phyloP scores from a whole-genome alignment of 2,113 vertebrate genomes.

The Picathartes gymnocephalus region DNA sequence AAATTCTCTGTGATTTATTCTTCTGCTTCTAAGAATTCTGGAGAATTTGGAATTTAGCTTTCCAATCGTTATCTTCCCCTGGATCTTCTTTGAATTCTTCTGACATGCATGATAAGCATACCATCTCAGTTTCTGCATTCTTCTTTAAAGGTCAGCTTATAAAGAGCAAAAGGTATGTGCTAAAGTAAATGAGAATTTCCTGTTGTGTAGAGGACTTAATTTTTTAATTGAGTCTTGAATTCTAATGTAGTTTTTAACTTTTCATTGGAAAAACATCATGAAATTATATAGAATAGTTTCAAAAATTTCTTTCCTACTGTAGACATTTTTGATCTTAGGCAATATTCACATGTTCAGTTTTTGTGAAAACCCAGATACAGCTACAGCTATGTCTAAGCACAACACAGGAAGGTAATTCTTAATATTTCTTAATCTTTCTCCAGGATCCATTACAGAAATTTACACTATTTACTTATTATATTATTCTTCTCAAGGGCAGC shows the following conservation, averaged over 20 bases:
- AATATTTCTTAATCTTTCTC: neutral
- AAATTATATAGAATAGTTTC: neutral
- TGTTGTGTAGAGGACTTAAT: neutral
- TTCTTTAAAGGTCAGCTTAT: neutral
- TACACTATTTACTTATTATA: neutral
- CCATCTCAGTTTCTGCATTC: neutral
- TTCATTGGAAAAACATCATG: neutral
- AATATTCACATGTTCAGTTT: neutral
- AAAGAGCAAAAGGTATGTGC: neutral
- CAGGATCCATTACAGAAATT: neutral
- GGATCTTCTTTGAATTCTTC: neutral
- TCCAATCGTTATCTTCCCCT: neutral
- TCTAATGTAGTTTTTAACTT: neutral
- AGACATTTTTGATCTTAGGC: neutral
- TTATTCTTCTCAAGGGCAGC: neutral
- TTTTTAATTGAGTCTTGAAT: neutral
- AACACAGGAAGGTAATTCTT: neutral
- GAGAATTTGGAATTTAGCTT: neutral
- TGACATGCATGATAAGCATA: neutral
- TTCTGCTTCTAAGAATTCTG: neutral
- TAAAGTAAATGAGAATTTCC: neutral
- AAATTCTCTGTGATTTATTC: neutral
- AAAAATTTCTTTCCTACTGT: neutral
- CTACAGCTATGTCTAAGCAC: neutral
- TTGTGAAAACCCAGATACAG: neutral